phyloP scores from a whole-genome alignment of 1,140 invertebrate species.

The Zaprionus ornatus region DNA sequence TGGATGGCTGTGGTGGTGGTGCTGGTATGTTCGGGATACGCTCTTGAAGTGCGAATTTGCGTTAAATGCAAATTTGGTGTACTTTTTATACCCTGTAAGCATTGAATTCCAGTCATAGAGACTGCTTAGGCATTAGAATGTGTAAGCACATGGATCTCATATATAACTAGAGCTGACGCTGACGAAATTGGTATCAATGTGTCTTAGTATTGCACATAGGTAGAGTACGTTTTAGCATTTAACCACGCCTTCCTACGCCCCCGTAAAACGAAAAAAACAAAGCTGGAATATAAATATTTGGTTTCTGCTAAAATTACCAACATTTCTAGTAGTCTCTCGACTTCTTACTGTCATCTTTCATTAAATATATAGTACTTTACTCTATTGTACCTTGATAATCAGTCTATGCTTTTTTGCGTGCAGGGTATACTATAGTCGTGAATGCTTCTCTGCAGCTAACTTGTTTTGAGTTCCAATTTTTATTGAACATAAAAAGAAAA shows the following conservation, averaged over 20 bases:
- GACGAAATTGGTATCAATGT: too few species aligned
- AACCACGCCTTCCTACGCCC: too few species aligned
- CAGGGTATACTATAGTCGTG: not conserved
- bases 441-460: not conserved
- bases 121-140: not conserved
- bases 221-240: too few species aligned
- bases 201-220: too few species aligned
- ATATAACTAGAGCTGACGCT: not conserved
- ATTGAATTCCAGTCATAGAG: not conserved
- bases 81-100: not conserved
- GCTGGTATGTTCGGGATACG: not conserved
- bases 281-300: too few species aligned
- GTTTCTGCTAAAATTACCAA: too few species aligned
- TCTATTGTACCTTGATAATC: too few species aligned
- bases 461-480: not conserved
- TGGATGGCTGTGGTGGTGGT: not conserved
- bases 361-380: too few species aligned
- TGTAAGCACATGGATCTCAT: too few species aligned
- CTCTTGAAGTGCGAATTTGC: constrained; percentile 9
- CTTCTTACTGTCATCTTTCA: too few species aligned
- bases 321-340: too few species aligned
- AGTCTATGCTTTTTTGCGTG: not conserved
- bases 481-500: not conserved
- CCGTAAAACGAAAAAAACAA: too few species aligned
- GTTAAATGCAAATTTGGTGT: not conserved